Evolutionary conservation across 2,888 invertebrate species (phyloP), one percentile per base, ranked within the genome.

Genomic region (Agapostemon virescens): DNA sequence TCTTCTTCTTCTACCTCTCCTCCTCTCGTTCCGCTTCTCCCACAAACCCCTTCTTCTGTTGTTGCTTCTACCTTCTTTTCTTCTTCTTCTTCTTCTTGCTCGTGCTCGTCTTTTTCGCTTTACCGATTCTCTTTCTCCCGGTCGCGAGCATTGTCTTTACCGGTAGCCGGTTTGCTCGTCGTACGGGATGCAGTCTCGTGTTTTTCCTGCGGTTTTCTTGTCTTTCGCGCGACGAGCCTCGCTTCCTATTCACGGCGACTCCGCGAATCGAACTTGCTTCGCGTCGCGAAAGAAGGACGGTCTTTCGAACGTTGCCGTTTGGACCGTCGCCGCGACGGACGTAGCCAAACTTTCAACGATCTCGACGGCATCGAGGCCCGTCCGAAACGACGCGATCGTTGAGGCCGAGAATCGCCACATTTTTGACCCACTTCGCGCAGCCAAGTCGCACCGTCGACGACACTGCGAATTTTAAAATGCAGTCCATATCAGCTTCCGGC

Each of bases 61-160:
- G 23, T 13, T 55, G 49, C 45, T 45, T 45, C 42, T 64, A 33
- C 20, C 74, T 64, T n/a, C 40, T 17, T 13, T 30, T 45, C 17
- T 45, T 26, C 30, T 63, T 36, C 42, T 58, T n/a, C 38, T 20
- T 23, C 49, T 20, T 20, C 42, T n/a, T 23, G 17, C 17, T 30
- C 30, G 26, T 17, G 26, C 26, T 55, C 33, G 33, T 30, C 33
- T 11, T 9, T 9, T 20, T 61, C 61, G 61, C 20, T 33, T 61
- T 33, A 61, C 61, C 61, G 61, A 61, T 33, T 36, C 45, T 33
- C 26, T 23, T n/a, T 2, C 45, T 23, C 30, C 26, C 5, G 38
- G 33, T 74, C 36, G 55, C 55, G 49, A n/a, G 58, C n/a, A 78
- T 73, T 79, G 73, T 66, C 69, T 69, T 73, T 69, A 69, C 69